Evolutionary conservation across 2,888 invertebrate genomes (phyloP).

Genomic region (Metellina segmentata): DNA sequence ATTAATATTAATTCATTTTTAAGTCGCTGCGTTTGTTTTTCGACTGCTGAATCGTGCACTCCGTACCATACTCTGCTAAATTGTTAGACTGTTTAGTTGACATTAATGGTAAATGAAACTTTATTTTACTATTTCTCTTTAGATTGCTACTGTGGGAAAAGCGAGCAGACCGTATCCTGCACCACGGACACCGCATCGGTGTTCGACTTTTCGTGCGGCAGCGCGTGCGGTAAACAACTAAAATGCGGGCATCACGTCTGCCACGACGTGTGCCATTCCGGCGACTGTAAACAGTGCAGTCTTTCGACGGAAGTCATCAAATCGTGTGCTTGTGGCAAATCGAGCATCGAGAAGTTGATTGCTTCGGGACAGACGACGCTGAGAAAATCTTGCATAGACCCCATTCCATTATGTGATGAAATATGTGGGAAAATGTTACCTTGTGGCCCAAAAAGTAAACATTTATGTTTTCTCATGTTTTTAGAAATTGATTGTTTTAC

Average conservation of each 20-base stretch:
- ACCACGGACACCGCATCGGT: conserved; percentile 83
- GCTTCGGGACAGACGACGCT: conserved; percentile 36
- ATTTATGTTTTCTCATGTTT: no score
- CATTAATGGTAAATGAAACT: neutral
- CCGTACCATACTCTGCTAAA: no score
- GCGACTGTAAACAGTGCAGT: conserved; percentile 85
- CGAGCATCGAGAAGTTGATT: conserved; percentile 81
- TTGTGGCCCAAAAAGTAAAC: conserved; percentile 80
- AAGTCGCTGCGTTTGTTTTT: no score
- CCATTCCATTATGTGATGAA: conserved; percentile 85
- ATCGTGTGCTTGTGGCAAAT: conserved; percentile 90
- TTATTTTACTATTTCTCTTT: conserved; percentile 76
- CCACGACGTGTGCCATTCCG: conserved; percentile 86
- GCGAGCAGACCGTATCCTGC: conserved; percentile 85
- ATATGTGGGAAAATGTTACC: conserved; percentile 75
- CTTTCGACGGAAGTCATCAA: conserved; percentile 85
- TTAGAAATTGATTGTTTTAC: no score
- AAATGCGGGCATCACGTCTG: conserved; percentile 89
- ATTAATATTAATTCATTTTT: no score
- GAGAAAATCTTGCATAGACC: conserved; percentile 88
- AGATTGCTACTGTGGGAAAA: conserved; percentile 88
- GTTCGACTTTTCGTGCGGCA: conserved; percentile 86
- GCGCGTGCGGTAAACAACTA: conserved; percentile 85
- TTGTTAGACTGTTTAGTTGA: no score
- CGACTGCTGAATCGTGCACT: no score